Evolutionary conservation across 2,797 vertebrate genomes (phyloP).

Genomic region (Coccyzus lansbergi): DNA sequence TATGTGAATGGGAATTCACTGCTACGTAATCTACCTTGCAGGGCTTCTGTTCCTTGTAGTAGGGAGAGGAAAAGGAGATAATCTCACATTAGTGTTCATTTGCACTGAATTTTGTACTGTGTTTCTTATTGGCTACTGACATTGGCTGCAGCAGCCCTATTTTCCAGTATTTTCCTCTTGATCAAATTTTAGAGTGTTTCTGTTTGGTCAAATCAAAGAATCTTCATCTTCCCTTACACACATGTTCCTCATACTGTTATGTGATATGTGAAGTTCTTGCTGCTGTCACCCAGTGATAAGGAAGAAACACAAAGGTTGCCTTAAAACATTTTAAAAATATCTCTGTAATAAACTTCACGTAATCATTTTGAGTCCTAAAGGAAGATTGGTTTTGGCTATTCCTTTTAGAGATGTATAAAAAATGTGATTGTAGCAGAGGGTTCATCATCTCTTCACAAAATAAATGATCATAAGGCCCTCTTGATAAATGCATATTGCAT

Average conservation of each 20-base stretch:
- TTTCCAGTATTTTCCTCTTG: neutral
- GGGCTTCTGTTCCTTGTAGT: neutral
- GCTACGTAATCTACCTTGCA: neutral
- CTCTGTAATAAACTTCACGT: neutral
- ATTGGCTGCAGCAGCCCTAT: neutral
- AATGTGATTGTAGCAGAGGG: neutral
- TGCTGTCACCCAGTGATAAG: neutral
- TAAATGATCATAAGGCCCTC: neutral
- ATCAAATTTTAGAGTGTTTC: neutral
- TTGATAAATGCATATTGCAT: slow-evolving; percentile 3
- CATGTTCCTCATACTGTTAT: neutral
- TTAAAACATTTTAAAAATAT: neutral
- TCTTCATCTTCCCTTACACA: neutral
- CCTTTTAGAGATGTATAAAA: slow-evolving; percentile 4
- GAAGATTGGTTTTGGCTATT: neutral
- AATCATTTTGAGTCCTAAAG: neutral
- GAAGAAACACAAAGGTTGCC: neutral
- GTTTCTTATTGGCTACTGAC: neutral
- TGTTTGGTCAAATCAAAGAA: neutral
- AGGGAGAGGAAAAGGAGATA: neutral
- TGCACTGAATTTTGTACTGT: neutral
- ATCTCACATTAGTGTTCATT: neutral
- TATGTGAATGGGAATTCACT: neutral
- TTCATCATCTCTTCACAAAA: slow-evolving; percentile 2
- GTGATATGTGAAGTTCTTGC: neutral